Percentiles rank a stretch among this genome's conserved stretches.
Conservation (phyloP, 2,888 invertebrate species). For the Apodemia zela region DNA sequence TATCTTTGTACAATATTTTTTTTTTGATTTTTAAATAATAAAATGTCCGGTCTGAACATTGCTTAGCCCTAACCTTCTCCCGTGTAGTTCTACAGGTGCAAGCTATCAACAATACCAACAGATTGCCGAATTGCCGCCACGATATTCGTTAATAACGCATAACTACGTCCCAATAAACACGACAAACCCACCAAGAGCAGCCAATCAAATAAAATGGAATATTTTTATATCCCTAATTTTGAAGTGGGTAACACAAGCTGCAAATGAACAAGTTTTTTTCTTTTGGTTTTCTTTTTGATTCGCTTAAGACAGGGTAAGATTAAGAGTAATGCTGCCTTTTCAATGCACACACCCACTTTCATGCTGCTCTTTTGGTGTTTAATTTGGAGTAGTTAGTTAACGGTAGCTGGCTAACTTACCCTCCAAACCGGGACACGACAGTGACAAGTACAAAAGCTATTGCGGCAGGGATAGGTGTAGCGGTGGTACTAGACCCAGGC, state of each 20-base stretch:
- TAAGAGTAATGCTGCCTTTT: no score
- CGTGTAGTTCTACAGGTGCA: conserved; percentile 36
- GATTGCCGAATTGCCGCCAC: conserved; percentile 21
- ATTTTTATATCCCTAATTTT: conserved; percentile 5
- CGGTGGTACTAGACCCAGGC: no score
- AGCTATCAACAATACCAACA: conserved; percentile 30
- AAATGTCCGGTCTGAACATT: neutral
- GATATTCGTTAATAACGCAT: conserved; percentile 21
- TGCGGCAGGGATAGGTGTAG: no score
- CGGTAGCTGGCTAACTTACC: no score
- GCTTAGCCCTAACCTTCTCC: conserved; percentile 24
- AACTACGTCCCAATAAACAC: conserved; percentile 20
- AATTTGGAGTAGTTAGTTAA: no score
- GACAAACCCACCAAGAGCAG: conserved; percentile 17
- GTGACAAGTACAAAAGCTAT: no score
- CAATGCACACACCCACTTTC: no score
- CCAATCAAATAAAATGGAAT: conserved; percentile 18
- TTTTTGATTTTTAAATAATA: neutral
- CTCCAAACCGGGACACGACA: no score
- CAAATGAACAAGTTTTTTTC: neutral
- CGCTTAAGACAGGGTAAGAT: no score
- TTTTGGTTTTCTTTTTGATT: neutral
- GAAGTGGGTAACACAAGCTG: conserved; percentile 12
- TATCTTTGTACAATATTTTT: no score
- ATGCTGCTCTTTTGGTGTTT: no score